Evolutionary conservation across 2,888 invertebrate species (phyloP).

Genomic region (Nomada fucata): DNA sequence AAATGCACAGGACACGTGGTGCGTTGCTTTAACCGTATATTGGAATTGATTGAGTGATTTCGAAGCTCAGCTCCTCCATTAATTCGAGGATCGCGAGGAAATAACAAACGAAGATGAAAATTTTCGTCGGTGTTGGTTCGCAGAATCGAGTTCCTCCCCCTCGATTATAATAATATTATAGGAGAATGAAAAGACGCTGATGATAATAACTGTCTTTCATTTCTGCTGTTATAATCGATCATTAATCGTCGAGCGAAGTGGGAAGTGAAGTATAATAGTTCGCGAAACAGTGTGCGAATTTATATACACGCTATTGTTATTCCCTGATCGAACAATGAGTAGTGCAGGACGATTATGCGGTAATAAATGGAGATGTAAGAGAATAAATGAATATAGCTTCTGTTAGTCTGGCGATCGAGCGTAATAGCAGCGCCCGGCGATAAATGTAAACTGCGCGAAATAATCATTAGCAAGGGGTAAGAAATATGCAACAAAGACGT

Average conservation of each 20-base stretch:
- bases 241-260: no score
- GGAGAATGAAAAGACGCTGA: neutral
- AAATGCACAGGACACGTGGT: neutral
- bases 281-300: neutral
- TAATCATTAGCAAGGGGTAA: neutral
- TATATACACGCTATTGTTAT: no score
- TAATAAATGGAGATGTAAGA: neutral
- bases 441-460: neutral
- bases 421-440: neutral
- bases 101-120: neutral
- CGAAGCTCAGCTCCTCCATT: conserved; percentile 38
- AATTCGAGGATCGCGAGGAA: conserved; percentile 24
- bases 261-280: no score
- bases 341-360: neutral
- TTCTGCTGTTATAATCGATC: no score
- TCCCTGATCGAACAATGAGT: neutral
- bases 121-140: conserved; percentile 1
- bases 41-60: conserved; percentile 53
- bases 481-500: neutral
- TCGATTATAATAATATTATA: neutral
- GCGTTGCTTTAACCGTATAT: conserved; percentile 31
- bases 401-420: neutral
- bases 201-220: no score
- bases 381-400: neutral
- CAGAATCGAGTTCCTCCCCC: conserved; percentile 6